These are phyloP conservation scores for Sebastolobus altivelis DNA, from an alignment of 2,797 vertebrate genomes.

Conservation along the genomic window DNA sequence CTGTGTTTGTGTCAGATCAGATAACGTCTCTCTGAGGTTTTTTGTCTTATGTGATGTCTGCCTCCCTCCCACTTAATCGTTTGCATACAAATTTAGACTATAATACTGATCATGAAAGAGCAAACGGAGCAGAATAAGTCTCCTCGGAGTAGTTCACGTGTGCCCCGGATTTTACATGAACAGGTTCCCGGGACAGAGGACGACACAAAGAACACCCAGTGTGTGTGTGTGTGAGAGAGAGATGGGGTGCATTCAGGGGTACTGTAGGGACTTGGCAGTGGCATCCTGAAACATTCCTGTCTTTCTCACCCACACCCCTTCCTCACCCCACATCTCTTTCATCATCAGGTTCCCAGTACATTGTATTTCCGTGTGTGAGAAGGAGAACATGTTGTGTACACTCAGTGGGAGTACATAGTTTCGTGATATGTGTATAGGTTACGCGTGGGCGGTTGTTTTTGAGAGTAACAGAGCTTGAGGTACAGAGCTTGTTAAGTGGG, in stretches of 20 bases:
- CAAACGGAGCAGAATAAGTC: background rate
- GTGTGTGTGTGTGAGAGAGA: slow-evolving; percentile 1
- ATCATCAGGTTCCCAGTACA: slow-evolving; percentile 52
- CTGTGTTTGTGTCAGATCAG: background rate
- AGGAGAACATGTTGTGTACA: slow-evolving; percentile 8
- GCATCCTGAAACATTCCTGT: slow-evolving; percentile 56
- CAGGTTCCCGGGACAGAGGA: slow-evolving; percentile 15
- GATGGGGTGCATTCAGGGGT: slow-evolving; percentile 38
- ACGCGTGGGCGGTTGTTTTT: slow-evolving; percentile 44
- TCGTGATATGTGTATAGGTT: slow-evolving; percentile 41
- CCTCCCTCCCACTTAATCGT: background rate
- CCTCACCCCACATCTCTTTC: slow-evolving; percentile 44
- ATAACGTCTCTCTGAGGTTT: background rate
- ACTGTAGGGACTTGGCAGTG: slow-evolving; percentile 55
- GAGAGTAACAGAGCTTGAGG: slow-evolving; percentile 35
- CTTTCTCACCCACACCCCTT: slow-evolving; percentile 23
- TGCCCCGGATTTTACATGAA: slow-evolving; percentile 5
- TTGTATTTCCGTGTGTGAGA: slow-evolving; percentile 24
- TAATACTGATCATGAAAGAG: slow-evolving; percentile 10
- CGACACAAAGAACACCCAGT: background rate
- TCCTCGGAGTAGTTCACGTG: background rate
- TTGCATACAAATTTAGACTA: background rate
- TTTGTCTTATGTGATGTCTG: background rate
- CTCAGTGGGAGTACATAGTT: slow-evolving; percentile 31
- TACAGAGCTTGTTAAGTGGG: slow-evolving; percentile 32